Percentiles rank a stretch among this genome's conserved stretches.
Conservation (phyloP, 2,113 vertebrate species). For the Symphodus melops region DNA sequence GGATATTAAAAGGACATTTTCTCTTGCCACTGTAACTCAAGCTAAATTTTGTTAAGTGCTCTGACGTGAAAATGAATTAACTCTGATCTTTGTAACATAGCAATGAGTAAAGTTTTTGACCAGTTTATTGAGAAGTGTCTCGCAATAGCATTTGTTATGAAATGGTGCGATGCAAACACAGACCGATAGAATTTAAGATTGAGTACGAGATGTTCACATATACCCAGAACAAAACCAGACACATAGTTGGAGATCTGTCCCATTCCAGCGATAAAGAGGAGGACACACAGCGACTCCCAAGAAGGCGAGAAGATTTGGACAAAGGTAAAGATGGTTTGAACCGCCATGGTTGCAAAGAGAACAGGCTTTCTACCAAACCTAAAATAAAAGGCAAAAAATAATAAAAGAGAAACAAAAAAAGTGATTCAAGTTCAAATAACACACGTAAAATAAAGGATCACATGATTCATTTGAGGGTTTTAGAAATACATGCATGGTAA, state of each 20-base stretch:
- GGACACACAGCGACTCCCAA: conserved; percentile 85
- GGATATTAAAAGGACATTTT: no score
- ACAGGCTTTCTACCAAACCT: conserved; percentile 91
- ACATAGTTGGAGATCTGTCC: conserved; percentile 91
- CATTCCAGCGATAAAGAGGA: conserved; percentile 86
- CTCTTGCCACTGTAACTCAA: no score
- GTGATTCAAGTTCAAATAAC: neutral
- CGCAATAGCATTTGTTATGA: no score
- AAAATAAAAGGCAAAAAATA: neutral
- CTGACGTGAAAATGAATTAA: no score
- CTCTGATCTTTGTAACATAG: no score
- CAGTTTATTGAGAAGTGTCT: no score
- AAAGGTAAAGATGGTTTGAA: conserved; percentile 88
- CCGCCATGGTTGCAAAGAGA: conserved; percentile 86
- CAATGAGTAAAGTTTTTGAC: no score
- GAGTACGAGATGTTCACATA: neutral
- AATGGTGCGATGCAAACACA: no score
- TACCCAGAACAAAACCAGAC: conserved; percentile 90
- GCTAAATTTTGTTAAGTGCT: no score
- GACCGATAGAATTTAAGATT: no score
- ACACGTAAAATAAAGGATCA: neutral
- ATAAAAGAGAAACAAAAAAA: neutral
- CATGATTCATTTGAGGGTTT: no score
- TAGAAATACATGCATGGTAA: neutral
- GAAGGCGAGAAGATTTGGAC: conserved; percentile 85